Evolutionary conservation across 2,888 invertebrate genomes (phyloP).

Genomic region (Erebia epiphron): DNA sequence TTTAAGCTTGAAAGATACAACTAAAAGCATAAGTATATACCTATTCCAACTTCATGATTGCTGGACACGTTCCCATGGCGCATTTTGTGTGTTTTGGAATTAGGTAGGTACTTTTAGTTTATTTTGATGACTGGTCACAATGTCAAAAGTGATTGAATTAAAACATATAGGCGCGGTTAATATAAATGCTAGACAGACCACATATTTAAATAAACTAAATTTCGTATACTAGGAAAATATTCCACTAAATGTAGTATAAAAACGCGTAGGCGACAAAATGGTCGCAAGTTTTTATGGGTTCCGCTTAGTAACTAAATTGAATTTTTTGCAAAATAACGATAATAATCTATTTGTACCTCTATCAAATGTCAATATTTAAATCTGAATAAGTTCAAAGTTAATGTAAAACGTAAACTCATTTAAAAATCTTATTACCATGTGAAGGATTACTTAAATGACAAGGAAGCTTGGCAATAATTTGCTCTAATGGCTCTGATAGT

Average conservation of each 20-base stretch:
- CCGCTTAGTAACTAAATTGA: not conserved
- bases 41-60: too few species aligned
- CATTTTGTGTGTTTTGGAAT: too few species aligned
- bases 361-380: too few species aligned
- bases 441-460: too few species aligned
- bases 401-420: too few species aligned
- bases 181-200: conserved; percentile 22
- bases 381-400: too few species aligned
- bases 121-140: not conserved
- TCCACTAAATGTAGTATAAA: conserved; percentile 22
- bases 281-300: not conserved
- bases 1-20: too few species aligned
- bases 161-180: conserved; percentile 10
- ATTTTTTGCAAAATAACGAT: not conserved
- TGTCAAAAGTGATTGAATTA: not conserved
- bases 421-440: too few species aligned
- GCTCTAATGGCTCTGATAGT: too few species aligned
- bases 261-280: not conserved
- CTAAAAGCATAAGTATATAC: too few species aligned
- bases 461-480: too few species aligned
- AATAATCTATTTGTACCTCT: not conserved
- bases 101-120: not conserved
- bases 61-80: too few species aligned
- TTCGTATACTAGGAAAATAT: conserved; percentile 37
- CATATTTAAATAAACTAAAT: conserved; percentile 36